Evolutionary conservation across 2,797 vertebrate genomes (phyloP).

Genomic region (Chrysocyon brachyurus): DNA sequence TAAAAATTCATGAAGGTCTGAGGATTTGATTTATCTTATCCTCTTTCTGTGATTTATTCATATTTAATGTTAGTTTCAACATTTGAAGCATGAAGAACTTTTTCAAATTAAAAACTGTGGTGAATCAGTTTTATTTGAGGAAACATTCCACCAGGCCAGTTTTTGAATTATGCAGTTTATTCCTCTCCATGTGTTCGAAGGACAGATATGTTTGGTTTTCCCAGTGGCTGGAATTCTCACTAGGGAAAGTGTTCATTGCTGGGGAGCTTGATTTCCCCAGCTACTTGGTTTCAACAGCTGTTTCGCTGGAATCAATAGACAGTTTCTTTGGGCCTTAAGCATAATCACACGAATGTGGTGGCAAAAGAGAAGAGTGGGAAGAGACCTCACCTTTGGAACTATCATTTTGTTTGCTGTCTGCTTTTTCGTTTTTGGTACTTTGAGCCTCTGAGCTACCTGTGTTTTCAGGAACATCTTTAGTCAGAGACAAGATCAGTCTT

Average conservation of each 20-base stretch:
- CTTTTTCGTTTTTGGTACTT: not conserved
- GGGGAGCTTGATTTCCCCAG: not conserved
- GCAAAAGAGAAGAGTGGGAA: not conserved
- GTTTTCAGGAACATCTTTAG: conserved; percentile 12
- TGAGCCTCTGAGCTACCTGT: not conserved
- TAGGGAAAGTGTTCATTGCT: not conserved
- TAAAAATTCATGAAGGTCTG: conserved; percentile 79
- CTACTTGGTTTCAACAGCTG: not conserved
- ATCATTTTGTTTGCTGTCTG: not conserved
- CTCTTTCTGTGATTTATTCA: conserved; percentile 79
- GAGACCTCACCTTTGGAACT: not conserved
- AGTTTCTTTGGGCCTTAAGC: not conserved
- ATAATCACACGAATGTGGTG: not conserved
- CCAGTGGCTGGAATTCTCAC: conserved; percentile 28
- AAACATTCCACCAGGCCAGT: conserved; percentile 16
- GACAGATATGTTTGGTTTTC: conserved; percentile 35
- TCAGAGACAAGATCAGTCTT: conserved; percentile 16
- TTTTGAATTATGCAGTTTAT: conserved; percentile 60
- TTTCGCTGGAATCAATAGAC: not conserved
- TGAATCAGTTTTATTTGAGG: conserved; percentile 70
- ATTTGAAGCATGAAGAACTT: conserved; percentile 69
- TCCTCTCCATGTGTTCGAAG: not conserved
- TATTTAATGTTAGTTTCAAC: conserved; percentile 80
- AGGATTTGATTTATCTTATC: conserved; percentile 80
- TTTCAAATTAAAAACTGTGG: conserved; percentile 75